Percentiles rank a stretch among this genome's conserved stretches.
Conservation (phyloP, 2,797 vertebrate genomes). For the Sebastiscus albofasciatus region DNA sequence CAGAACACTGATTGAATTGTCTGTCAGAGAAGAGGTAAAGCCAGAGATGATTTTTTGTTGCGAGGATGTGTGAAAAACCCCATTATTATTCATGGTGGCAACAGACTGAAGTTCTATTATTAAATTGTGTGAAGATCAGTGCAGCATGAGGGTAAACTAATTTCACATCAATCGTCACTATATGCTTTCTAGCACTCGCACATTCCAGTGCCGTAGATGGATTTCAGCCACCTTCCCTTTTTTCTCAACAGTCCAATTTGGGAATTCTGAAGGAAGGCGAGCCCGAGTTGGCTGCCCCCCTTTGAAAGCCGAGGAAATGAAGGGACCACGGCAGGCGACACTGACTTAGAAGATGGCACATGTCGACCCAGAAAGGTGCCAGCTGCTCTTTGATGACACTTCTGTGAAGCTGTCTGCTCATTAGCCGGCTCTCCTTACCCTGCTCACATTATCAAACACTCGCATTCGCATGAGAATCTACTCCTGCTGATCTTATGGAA, state of each 20-base stretch:
- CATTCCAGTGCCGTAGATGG: conserved; percentile 30
- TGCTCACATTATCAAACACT: conserved; percentile 74
- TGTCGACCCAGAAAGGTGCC: conserved; percentile 76
- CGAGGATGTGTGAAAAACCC: conserved; percentile 39
- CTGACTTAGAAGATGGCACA: conserved; percentile 69
- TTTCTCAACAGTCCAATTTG: conserved; percentile 44
- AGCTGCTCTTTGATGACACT: conserved; percentile 79
- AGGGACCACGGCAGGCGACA: conserved; percentile 50
- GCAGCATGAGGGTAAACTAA: conserved; percentile 65
- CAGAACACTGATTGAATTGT: conserved; percentile 96
- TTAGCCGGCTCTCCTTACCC: conserved; percentile 75
- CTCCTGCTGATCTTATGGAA: conserved; percentile 72
- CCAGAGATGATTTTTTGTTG: conserved; percentile 42
- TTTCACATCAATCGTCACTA: conserved; percentile 62
- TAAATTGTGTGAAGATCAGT: conserved; percentile 68
- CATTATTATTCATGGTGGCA: conserved; percentile 60
- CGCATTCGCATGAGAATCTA: conserved; percentile 68
- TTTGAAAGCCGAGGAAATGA: conserved; percentile 58
- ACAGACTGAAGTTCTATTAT: conserved; percentile 59
- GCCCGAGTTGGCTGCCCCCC: conserved; percentile 14
- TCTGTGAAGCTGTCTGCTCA: conserved; percentile 80
- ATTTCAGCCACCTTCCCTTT: conserved; percentile 32
- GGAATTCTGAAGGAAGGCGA: conserved; percentile 51
- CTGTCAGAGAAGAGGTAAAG: conserved; percentile 78
- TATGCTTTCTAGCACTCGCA: conserved; percentile 38